Conservation (phyloP, 2,113 vertebrate species). For the Ciconia stormi region DNA sequence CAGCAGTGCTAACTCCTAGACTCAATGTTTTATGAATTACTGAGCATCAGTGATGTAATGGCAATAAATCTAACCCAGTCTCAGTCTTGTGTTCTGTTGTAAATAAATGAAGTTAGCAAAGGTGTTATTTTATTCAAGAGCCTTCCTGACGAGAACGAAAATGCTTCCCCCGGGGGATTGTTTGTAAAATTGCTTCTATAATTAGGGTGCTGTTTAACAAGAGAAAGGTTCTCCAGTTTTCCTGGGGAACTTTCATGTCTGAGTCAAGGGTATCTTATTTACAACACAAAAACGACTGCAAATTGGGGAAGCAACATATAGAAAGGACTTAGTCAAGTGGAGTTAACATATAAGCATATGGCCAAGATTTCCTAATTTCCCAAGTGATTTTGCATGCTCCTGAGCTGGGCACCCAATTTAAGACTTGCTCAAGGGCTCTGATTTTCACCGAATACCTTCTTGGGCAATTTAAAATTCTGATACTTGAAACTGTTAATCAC, state of each 20-base stretch:
- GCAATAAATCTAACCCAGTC: conserved; percentile 68
- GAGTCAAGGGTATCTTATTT: conserved; percentile 31
- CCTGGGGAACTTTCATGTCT: conserved; percentile 21
- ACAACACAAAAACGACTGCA: conserved; percentile 35
- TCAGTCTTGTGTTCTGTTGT: conserved; percentile 67
- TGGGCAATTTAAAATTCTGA: conserved; percentile 24
- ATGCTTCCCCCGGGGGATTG: background rate
- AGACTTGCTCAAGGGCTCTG: background rate
- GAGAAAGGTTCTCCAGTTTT: conserved; percentile 34
- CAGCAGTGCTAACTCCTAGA: conserved; percentile 70
- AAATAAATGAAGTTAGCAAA: conserved; percentile 69
- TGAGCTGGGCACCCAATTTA: background rate
- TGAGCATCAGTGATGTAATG: conserved; percentile 73
- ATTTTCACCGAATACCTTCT: background rate
- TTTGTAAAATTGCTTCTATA: conserved; percentile 53
- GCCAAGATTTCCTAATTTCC: conserved; percentile 37
- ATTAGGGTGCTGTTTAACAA: conserved; percentile 47
- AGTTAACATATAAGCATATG: conserved; percentile 32
- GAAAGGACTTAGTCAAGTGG: conserved; percentile 46
- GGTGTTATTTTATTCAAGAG: conserved; percentile 63
- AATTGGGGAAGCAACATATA: conserved; percentile 26
- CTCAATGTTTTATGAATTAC: conserved; percentile 76
- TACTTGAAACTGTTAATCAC: background rate
- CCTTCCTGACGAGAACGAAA: conserved; percentile 33
- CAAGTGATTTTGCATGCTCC: conserved; percentile 6